Evolutionary conservation across 2,113 vertebrate species (phyloP), one percentile per base, ranked within the genome.

Genomic region (Ictalurus punctatus): DNA sequence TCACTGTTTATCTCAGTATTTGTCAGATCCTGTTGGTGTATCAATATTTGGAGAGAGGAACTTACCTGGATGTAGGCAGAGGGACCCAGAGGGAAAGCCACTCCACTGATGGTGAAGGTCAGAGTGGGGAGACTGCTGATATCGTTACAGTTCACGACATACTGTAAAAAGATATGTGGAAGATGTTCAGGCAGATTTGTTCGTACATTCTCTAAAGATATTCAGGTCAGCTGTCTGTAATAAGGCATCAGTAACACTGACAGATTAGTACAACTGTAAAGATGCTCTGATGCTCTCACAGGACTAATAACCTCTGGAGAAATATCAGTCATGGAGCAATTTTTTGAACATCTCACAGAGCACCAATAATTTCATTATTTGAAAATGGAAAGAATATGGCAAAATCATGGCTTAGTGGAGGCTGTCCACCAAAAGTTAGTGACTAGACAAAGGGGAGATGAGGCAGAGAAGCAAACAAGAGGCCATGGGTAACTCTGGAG

Each of bases 61-160:
- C 81, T 85, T 61, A 89, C 83, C 4, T 61, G 69, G 76, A 95
- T 58, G 61, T 94, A 95, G 89, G 91, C 91, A 89, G 92, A 95
- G 8, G 94, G 94, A 83, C 88, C 89, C 65, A 95, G 92, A 48
- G 93, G 90, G 79, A 95, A 89, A 56, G 83, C 17, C 27, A 76
- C 48, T 23, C 93, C 94, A 3, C 76, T 93, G 88, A 95, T 93
- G 44, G 86, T 86, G 83, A 95, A 96, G 90, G 14, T 89, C 79
- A 96, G 54, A 61, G 94, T 94, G 10, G 95, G 94, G 83, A 95
- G 56, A 91, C 84, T 95, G 79, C 86, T 83, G 21, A 91, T 8
- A 86, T 90, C 83, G 90, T 87, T 89, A 83, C 93, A 95, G 91
- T 90, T 90, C 81, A 95, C 93, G 23, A 83, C 63, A 5, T 94